Conservation (phyloP, 2,113 vertebrate genomes). For the Vidua macroura region DNA sequence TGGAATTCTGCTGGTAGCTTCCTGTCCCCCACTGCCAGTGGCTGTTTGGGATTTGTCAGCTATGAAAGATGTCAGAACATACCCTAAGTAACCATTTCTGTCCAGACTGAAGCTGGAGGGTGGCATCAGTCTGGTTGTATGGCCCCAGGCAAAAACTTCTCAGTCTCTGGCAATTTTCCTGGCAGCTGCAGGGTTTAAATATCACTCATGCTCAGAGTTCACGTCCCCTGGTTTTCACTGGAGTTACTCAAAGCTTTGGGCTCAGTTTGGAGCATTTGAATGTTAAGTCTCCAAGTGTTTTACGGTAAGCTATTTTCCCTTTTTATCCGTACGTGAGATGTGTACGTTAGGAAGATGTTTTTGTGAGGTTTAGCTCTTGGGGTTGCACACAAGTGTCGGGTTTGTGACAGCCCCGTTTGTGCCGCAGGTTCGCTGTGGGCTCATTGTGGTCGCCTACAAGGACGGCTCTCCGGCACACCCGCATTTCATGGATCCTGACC, state of each 20-base stretch:
- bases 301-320: background rate
- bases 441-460: slow-evolving; percentile 94
- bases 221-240: background rate
- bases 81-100: background rate
- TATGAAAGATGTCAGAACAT: background rate
- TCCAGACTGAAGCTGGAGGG: background rate
- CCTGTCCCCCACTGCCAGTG: background rate
- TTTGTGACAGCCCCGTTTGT: background rate
- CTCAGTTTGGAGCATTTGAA: background rate
- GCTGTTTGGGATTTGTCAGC: background rate
- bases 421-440: slow-evolving; percentile 84
- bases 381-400: background rate
- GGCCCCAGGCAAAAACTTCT: background rate
- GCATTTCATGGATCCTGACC: slow-evolving; percentile 79
- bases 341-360: background rate
- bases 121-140: background rate
- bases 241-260: background rate
- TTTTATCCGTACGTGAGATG: background rate
- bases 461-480: slow-evolving; percentile 88
- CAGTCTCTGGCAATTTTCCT: background rate
- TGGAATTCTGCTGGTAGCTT: background rate
- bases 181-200: background rate
- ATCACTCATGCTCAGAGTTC: background rate
- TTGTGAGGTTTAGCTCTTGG: background rate
- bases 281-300: background rate